phyloP scores from a whole-genome alignment of 2,113 vertebrate genomes.

The Diadophis punctatus region DNA sequence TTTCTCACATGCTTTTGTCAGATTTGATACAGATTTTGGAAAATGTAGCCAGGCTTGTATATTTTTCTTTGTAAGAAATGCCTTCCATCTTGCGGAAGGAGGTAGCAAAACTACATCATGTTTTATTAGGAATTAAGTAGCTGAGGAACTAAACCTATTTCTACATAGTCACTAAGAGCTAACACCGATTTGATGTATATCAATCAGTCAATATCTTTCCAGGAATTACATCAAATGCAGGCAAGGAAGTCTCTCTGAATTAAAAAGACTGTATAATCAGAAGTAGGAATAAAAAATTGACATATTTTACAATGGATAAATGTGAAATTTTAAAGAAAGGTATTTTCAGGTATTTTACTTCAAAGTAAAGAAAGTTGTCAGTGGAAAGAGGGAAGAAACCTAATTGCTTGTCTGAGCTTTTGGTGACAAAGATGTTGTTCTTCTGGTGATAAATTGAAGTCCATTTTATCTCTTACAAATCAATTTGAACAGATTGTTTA shows the following conservation, averaged over 20 bases:
- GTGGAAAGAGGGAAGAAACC: not conserved
- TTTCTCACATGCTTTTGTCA: not conserved
- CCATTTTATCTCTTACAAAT: not conserved
- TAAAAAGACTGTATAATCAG: not conserved
- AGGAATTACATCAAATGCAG: not conserved
- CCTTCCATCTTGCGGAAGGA: not conserved
- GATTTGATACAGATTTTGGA: not conserved
- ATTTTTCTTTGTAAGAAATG: not conserved
- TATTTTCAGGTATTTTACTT: not conserved
- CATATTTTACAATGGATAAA: not conserved
- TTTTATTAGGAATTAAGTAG: not conserved
- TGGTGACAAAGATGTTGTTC: not conserved
- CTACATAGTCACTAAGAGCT: not conserved
- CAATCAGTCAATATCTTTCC: not conserved
- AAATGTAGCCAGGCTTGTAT: not conserved
- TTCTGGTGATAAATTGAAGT: not conserved
- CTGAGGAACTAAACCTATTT: not conserved
- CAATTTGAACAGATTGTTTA: not conserved
- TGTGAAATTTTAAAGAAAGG: not conserved
- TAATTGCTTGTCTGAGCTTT: not conserved
- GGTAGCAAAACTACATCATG: not conserved
- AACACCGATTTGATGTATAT: not conserved
- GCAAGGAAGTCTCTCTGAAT: not conserved
- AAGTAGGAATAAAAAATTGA: not conserved
- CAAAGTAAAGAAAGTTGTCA: not conserved